Percentiles rank a stretch among this genome's conserved stretches.
phyloP scores from a whole-genome alignment of 2,797 vertebrate species.

The Zenarchopterus dispar region DNA sequence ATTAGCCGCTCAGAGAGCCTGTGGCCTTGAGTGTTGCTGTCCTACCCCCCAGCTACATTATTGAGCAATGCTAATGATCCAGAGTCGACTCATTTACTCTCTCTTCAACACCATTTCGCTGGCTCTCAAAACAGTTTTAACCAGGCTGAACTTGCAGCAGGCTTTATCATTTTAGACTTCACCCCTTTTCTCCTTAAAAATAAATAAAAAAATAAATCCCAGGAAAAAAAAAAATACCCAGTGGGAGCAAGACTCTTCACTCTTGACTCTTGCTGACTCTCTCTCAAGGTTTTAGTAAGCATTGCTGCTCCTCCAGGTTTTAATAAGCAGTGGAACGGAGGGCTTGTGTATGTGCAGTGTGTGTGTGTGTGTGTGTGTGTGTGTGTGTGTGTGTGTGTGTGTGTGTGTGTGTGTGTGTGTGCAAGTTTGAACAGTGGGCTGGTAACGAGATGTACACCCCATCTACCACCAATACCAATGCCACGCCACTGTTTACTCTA shows the following conservation, averaged over 20 bases:
- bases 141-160: constrained; percentile 56
- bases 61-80: constrained; percentile 85
- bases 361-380: constrained; percentile 33
- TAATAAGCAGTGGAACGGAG: constrained; percentile 79
- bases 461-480: constrained; percentile 46
- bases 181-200: constrained; percentile 11
- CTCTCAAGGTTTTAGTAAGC: constrained; percentile 79
- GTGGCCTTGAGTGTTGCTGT: constrained; percentile 80
- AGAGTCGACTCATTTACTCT: constrained; percentile 79
- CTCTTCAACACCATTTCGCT: constrained; percentile 73
- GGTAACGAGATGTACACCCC: constrained; percentile 71
- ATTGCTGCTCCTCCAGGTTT: constrained; percentile 75
- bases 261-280: constrained; percentile 71
- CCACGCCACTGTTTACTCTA: constrained; percentile 78
- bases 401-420: constrained; percentile 35
- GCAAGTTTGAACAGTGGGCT: constrained; percentile 60
- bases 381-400: constrained; percentile 31
- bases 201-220: constrained; percentile 21
- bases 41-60: constrained; percentile 84
- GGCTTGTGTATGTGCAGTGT: constrained; percentile 43
- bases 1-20: constrained; percentile 79
- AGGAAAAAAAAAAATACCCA: constrained; percentile 49
- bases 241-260: constrained; percentile 71
- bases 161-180: constrained; percentile 69
- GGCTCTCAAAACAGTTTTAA: constrained; percentile 60